Base-by-base conservation (phyloP, 2,888 invertebrate species). In the Drosophila basisetae region DNA sequence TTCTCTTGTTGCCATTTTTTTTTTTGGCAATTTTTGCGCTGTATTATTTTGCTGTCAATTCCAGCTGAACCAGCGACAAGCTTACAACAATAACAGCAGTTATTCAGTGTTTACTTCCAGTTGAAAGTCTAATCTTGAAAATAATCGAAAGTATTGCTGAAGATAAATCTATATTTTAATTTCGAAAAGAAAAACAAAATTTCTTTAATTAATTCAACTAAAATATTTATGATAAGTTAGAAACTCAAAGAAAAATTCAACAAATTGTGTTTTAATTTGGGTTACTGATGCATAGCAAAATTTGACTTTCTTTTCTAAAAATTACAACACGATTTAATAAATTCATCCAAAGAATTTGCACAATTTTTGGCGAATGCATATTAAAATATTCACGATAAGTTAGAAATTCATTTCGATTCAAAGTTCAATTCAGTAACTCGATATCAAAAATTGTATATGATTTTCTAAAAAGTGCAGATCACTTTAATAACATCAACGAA, bases 41-140 rank as follows among this genome's bases (percentile, higher is more conserved):
- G 77, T 52, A 55, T 70, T 78, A 78, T 82, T 84, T 74, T 28
- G 68, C 75, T 77, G 83, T 81, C 83, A 78, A 78, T 80, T 83
- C 47, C 66, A 64, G 61, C 52, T 78, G 68, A 82, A n/a, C 54
- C 69, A 59, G 60, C 59, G 55, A 68, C 54, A 61, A 52, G 2
- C 39, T n/a, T 33, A 69, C 52, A 69, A 49, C 37, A 49, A 68
- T 53, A 65, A 37, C 28, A n/a, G n/a, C 25, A 25, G n/a, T 39
- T 52, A 37, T 37, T 18, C 50, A 43, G 56, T 33, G 25, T 41
- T 60, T 13, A 69, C 50, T 49, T 37, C 13, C 47, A 59, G 59
- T 62, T 74, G 33, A 41, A 25, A 49, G 49, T 35, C 62, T 11
- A 4, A 16, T 18, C 7, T 54, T 56, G 60, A 50, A 60, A 5